Base-by-base conservation (phyloP, 2,113 vertebrate genomes). In the Chinchilla lanigera region DNA sequence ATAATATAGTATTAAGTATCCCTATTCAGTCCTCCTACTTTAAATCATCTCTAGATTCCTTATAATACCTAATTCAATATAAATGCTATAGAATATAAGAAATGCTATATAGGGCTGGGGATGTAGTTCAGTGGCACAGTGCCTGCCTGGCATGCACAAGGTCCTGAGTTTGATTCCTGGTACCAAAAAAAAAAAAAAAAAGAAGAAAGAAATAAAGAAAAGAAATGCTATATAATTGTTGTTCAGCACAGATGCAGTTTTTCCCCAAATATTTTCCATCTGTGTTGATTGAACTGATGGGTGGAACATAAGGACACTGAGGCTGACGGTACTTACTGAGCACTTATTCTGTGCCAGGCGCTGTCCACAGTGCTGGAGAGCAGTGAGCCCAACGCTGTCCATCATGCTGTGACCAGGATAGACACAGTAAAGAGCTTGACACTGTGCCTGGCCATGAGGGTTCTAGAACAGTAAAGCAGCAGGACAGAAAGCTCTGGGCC, bases 331-430 rank as follows among this genome's bases (percentile, higher is more conserved):
- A 8, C 7, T 47, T 7, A 56, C 5, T 1, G 54, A 93, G 96
- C 4, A 4, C 41, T 58, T 2, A 12, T 44, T 24, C 0, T 28
- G 71, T 7, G n/a, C 58, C 3, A 12, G 92, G 89, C 0, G 54
- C 96, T 90, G 81, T 92, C 93, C 85, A 30, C 16, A 90, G 97
- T 95, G 81, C 95, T 96, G 90, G 14, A 52, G 5, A 22, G 52
- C n/a, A 1, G 73, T 22, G 83, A 50, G 3, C 28, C 3, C 10
- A 75, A 24, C 3, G 5, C 26, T 6, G 6, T 50, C 80, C 47
- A 30, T 60, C 47, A 5, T 13, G 38, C 50, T 75, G 41, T 35
- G 26, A 47, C 65, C 14, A 33, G 26, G 41, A 26, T 13, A n/a
- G 44, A n/a, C 4, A 11, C 24, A 11, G 77, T 26, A 17, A 75